phyloP scores from a whole-genome alignment of 53 echinoderm and acorn worm species.

The Apostichopus leukothele region DNA sequence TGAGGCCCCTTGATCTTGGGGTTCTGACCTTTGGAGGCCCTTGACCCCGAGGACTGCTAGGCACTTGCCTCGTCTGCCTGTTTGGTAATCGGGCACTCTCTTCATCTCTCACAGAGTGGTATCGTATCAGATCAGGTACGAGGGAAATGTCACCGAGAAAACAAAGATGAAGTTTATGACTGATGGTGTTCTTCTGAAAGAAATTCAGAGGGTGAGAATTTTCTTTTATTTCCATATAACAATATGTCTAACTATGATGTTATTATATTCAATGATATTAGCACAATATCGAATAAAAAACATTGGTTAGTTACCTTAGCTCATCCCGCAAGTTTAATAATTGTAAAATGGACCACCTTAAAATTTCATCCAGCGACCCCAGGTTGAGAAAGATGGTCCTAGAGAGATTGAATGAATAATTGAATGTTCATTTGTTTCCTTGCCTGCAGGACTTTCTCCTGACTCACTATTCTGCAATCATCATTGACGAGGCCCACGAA shows the following conservation, averaged over 20 bases:
- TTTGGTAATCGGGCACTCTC: too few species aligned
- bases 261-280: background rate
- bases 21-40: too few species aligned
- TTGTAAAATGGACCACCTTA: too few species aligned
- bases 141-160: slow-evolving; percentile 84
- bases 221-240: background rate
- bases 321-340: too few species aligned
- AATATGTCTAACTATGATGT: background rate
- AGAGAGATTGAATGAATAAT: background rate
- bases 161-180: slow-evolving; percentile 98
- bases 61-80: too few species aligned
- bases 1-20: too few species aligned
- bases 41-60: too few species aligned
- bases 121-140: slow-evolving; percentile 95
- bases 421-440: background rate
- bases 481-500: slow-evolving; percentile 97
- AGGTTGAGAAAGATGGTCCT: too few species aligned
- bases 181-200: slow-evolving; percentile 94
- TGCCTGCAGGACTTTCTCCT: slow-evolving; percentile 82
- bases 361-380: too few species aligned
- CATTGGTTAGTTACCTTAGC: too few species aligned
- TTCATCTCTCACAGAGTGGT: slow-evolving; percentile 57
- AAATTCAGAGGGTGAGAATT: slow-evolving; percentile 75
- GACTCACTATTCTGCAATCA: slow-evolving; percentile 82
- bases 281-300: too few species aligned